Percentiles rank a stretch among this genome's conserved stretches.
Conservation (phyloP, 2,113 vertebrate species). For the Eulacestoma nigropectus region DNA sequence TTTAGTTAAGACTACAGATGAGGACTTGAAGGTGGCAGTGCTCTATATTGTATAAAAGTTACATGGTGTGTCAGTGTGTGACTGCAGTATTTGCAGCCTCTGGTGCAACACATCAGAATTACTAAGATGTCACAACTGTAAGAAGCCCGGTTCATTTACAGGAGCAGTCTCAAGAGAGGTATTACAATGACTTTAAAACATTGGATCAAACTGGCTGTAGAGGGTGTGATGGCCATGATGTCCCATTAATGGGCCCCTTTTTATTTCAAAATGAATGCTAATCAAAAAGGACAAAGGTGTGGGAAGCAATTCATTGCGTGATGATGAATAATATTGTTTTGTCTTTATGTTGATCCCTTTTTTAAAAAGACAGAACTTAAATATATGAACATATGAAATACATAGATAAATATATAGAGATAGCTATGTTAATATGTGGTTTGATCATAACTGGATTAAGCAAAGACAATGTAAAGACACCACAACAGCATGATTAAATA, state of each 20-base stretch:
- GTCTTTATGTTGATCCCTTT: conserved; percentile 39
- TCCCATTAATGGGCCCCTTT: background rate
- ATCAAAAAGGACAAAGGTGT: background rate
- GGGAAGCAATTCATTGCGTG: background rate
- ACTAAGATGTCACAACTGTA: background rate
- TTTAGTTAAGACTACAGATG: background rate
- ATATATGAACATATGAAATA: conserved; percentile 15
- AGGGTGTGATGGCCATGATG: background rate
- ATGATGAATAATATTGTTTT: background rate
- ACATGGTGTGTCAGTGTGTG: background rate
- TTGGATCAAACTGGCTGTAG: background rate
- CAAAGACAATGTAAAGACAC: background rate
- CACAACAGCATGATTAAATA: background rate
- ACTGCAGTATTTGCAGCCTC: background rate
- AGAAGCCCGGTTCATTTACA: background rate
- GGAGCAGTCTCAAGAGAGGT: background rate
- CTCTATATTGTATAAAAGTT: background rate
- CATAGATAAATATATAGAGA: conserved; percentile 10
- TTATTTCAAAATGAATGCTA: background rate
- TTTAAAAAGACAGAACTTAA: conserved; percentile 10
- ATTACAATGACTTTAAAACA: background rate
- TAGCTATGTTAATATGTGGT: background rate
- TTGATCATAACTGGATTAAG: background rate
- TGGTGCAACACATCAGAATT: background rate
- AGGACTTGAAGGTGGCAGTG: background rate